These are phyloP conservation scores for Ochropleura plecta DNA, from an alignment of 2,888 invertebrate genomes.

Conservation along the genomic window DNA sequence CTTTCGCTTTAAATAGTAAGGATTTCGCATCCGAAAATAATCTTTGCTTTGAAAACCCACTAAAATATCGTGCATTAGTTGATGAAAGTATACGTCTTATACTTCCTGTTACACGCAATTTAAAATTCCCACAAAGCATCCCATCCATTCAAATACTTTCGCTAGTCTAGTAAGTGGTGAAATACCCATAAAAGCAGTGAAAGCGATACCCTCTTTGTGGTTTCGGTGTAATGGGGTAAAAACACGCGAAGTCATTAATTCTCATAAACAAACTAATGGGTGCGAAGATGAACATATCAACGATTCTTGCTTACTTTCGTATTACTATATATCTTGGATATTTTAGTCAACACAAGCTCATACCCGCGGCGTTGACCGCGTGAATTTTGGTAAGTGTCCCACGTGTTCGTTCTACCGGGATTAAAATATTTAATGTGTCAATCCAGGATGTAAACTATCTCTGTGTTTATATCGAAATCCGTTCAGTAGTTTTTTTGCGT, in stretches of 20 bases:
- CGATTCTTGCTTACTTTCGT: conserved; percentile 17
- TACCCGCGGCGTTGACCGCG: no score
- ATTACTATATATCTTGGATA: background rate
- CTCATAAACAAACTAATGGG: conserved; percentile 59
- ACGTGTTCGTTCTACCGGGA: no score
- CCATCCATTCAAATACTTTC: conserved; percentile 49
- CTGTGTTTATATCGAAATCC: no score
- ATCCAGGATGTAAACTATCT: no score
- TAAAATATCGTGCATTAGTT: background rate
- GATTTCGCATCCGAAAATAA: no score
- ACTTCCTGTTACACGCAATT: conserved; percentile 1
- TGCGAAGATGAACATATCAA: conserved; percentile 36
- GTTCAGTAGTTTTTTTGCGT: no score
- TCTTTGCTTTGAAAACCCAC: background rate
- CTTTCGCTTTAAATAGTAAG: no score
- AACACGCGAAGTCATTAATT: conserved; percentile 54
- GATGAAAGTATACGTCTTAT: background rate
- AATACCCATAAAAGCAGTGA: conserved; percentile 47
- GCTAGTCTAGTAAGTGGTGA: conserved; percentile 20
- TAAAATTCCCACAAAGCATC: conserved; percentile 11
- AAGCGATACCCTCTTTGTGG: conserved; percentile 49
- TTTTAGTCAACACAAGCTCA: background rate
- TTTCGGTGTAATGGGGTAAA: conserved; percentile 55
- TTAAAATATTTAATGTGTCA: no score
- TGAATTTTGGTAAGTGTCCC: no score